Base-by-base conservation (phyloP, 53 echinoderm and acorn worm genomes). In the Antedon mediterranea region DNA sequence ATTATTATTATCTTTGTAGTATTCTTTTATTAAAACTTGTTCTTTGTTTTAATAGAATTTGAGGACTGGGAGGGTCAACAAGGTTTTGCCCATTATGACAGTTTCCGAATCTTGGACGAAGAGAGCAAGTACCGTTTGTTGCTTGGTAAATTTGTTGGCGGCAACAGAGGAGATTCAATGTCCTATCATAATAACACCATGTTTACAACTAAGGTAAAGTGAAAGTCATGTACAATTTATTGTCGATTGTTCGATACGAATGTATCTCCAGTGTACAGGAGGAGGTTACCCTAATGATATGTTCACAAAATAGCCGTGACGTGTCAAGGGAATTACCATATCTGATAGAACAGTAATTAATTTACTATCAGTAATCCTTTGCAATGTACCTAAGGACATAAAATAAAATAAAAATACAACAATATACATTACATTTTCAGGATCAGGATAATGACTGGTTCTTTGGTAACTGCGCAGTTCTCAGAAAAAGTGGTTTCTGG, bases 401-500 rank as follows among this genome's bases (percentile, higher is more conserved):
- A n/a, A n/a, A n/a, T n/a, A n/a, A n/a, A n/a, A n/a, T n/a, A n/a
- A n/a, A n/a, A n/a, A n/a, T n/a, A n/a, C n/a, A n/a, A n/a, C n/a
- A n/a, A n/a, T n/a, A n/a, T n/a, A 6, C 11, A 37, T 37, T 6
- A 37, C 29, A 11, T 32, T 43, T 8, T 71, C 84, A 93, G 93
- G 93, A 93, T 44, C 81, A 79, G 30, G 93, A 93, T 71, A 86
- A 93, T 72, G 93, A 93, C 77, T 72, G 30, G 15, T 73, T 78
- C 20, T 20, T 41, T n/a, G 82, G 82, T 0, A 84, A 87, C 75
- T 93, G 93, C 43, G 93, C 93, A 29, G 77, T 80, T 31, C 78
- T 93, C 0, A 86, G 90, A 32, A 86, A 88, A 74, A 82, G 87
- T n/a, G 93, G 93, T 6, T 93, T 88, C 87, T 93, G 93, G 93